Percentiles rank a stretch among this genome's conserved stretches.
These are phyloP conservation scores for Amblyopsis hoosieri DNA, from an alignment of 2,797 vertebrate genomes.

Conservation along the genomic window DNA sequence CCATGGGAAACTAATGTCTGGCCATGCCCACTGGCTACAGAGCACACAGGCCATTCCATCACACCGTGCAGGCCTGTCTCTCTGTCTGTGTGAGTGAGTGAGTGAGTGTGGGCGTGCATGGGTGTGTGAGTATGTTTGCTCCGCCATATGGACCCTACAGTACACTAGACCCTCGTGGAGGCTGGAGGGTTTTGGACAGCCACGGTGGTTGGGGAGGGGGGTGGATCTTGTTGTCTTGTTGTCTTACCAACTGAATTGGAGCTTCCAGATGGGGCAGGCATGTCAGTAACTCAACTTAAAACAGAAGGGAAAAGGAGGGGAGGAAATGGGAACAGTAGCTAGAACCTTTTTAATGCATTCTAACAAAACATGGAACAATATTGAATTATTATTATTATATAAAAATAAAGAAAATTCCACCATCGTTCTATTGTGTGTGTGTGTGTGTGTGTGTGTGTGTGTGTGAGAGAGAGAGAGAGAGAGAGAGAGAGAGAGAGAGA, in stretches of 20 bases:
- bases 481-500: constrained; percentile 7
- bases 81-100: constrained; percentile 25
- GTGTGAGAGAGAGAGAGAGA: constrained; percentile 7
- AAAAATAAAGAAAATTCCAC: too few relatives aligned
- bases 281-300: too few relatives aligned
- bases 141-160: constrained; percentile 58
- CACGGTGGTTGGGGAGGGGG: constrained; percentile 19
- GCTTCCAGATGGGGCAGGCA: too few relatives aligned
- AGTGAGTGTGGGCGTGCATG: constrained; percentile 33
- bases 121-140: constrained; percentile 41
- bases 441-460: not conserved
- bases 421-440: not conserved
- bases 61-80: constrained; percentile 50
- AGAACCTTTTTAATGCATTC: not conserved
- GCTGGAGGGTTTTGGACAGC: constrained; percentile 31
- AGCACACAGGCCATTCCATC: constrained; percentile 62
- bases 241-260: too few relatives aligned
- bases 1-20: constrained; percentile 69
- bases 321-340: constrained; percentile 10
- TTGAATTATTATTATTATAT: too few relatives aligned
- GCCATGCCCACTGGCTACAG: constrained; percentile 54
- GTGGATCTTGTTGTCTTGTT: not conserved
- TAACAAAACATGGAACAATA: too few relatives aligned
- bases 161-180: constrained; percentile 40
- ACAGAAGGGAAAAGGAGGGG: not conserved